Evolutionary conservation across 1,140 invertebrate genomes (phyloP).

Genomic region (Aphelenchoides fujianensis): DNA sequence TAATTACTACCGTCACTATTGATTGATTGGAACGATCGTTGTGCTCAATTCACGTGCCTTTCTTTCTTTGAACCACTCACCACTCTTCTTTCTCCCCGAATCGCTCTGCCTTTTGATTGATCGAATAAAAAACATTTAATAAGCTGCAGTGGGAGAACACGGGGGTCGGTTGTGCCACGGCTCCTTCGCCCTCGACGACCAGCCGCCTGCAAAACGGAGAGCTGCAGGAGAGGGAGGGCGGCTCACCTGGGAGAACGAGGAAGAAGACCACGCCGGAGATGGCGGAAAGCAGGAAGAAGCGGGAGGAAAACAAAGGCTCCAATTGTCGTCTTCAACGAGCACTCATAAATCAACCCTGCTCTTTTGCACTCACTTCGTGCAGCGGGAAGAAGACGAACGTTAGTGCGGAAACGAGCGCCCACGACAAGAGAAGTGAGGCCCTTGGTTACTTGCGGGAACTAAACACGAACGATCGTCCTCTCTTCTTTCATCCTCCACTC

Average conservation of each 20-base stretch:
- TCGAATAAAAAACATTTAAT: no score
- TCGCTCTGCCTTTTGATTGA: no score
- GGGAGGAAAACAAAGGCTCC: no score
- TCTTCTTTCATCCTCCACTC: no score
- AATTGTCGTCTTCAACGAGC: no score
- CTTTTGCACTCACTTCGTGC: background rate
- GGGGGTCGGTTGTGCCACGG: background rate
- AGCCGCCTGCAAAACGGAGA: background rate
- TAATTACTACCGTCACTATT: background rate
- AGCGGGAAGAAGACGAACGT: background rate
- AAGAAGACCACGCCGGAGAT: background rate
- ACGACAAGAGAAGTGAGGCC: background rate
- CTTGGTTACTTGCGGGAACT: background rate
- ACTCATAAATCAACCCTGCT: no score
- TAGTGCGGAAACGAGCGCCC: background rate
- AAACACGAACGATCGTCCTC: no score
- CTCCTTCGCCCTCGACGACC: background rate
- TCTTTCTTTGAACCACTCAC: background rate
- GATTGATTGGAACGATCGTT: no score
- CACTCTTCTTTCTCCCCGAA: background rate
- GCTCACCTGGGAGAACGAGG: background rate
- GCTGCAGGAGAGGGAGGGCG: background rate
- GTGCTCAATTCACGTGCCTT: slow-evolving; percentile 6
- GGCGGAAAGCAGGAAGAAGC: background rate
- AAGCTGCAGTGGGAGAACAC: no score